Conservation (phyloP, 2,113 vertebrate genomes). For the Bufo bufo region DNA sequence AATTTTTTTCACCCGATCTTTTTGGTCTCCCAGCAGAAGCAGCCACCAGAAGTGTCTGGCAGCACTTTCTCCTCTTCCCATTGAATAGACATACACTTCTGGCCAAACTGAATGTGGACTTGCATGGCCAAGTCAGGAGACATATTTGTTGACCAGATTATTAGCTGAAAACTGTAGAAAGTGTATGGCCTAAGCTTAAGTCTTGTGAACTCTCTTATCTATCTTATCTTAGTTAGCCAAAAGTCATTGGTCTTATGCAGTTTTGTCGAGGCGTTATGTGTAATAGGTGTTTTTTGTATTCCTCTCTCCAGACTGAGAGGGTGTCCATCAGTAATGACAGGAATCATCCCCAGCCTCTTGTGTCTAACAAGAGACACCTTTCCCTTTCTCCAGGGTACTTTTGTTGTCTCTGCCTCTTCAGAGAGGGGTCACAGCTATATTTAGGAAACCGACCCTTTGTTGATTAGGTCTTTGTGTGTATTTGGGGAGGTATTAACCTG, state of each 20-base stretch:
- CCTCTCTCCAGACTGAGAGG: neutral
- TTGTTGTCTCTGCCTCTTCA: slow-evolving; percentile 30
- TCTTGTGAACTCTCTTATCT: too few species aligned
- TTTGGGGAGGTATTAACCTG: slow-evolving; percentile 56
- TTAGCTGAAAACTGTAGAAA: too few species aligned
- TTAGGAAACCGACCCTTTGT: slow-evolving; percentile 54
- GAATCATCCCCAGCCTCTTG: slow-evolving; percentile 6
- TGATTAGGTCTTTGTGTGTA: slow-evolving; percentile 52
- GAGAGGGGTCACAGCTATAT: slow-evolving; percentile 48
- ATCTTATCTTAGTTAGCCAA: too few species aligned
- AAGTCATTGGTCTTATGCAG: neutral
- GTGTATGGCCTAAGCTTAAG: too few species aligned
- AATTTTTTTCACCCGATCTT: too few species aligned
- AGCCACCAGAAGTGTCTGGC: too few species aligned
- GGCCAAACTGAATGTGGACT: too few species aligned
- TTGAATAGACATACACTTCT: too few species aligned
- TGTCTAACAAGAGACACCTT: neutral
- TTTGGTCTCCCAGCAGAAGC: too few species aligned
- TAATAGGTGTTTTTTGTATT: neutral
- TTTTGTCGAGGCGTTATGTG: neutral
- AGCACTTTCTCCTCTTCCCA: too few species aligned
- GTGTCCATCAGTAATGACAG: neutral
- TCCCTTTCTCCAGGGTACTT: slow-evolving; percentile 15
- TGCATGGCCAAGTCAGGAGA: too few species aligned
- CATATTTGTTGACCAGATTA: too few species aligned